Base-by-base conservation (phyloP, 23 tunicate species). In the Halocynthia aurantium region DNA sequence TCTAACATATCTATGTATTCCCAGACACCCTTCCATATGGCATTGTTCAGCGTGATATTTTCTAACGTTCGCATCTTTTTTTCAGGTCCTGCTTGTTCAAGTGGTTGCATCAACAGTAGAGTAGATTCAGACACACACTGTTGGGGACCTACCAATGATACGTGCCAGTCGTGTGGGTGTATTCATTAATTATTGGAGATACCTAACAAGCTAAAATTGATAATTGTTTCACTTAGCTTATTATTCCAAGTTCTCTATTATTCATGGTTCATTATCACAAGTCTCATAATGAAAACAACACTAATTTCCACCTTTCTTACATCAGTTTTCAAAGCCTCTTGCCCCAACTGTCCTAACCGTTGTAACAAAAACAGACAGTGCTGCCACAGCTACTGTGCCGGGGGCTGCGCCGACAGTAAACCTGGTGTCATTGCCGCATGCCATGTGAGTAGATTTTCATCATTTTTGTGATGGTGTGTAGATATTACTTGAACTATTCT, bases 371-470 rank as follows among this genome's bases (percentile, higher is more conserved):
- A 68, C 19, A 61, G 76, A 0, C 50, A 5, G 50, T 89, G 96
- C 53, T 89, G 96, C 53, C 65, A 22, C 75, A 78, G 56, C 7
- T 51, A 75, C 6, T 89, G 96, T 71, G 88, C 88, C 50, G 96
- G 80, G 13, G 96, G 96, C 8, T 89, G 96, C 70, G 60, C 13
- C 22, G 72, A 49, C 17, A 8, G 62, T 5, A 61, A 40, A 61
- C 11, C 18, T 9, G 60, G 65, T 10, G 67, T 51, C 15, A 12
- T 51, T 7, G 17, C 50, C 2, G 65, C 13, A 31, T 77, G 70
- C 19, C 71, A 77, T 5, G 74, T 75, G 58, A 52, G 22, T 75
- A 13, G 1, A 65, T n/a, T 67, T 15, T 22, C 19, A 22, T 19
- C 21, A 15, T 67, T 67, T 11, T 15, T 17, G 18, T 18, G 13